These are phyloP conservation scores for Basileuterus tristriatus DNA, from an alignment of 2,797 vertebrate species.

Conservation along the genomic window DNA sequence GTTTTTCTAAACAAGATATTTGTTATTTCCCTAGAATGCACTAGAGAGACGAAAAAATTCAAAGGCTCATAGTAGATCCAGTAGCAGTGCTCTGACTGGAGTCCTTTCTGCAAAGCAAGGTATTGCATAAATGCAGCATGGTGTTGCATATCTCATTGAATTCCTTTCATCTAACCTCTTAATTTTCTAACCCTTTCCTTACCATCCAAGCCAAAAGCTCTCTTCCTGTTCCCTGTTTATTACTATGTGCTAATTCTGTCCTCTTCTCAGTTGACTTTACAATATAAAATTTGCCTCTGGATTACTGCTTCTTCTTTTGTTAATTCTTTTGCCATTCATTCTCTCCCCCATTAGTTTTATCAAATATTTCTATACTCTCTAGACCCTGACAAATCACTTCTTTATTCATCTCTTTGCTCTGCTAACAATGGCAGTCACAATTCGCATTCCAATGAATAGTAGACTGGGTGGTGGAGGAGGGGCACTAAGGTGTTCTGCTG, in stretches of 20 bases:
- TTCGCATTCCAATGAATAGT: neutral
- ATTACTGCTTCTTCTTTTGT: neutral
- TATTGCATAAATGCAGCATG: constrained; percentile 53
- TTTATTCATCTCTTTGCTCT: constrained; percentile 19
- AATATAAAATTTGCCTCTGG: neutral
- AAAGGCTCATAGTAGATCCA: constrained; percentile 83
- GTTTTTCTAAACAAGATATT: constrained; percentile 7
- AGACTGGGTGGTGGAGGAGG: neutral
- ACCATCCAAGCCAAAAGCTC: neutral
- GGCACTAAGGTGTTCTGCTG: neutral
- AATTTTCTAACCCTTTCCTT: neutral
- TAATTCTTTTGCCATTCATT: constrained; percentile 1
- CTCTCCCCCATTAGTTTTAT: neutral
- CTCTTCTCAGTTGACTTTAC: neutral
- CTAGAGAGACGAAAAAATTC: constrained; percentile 92
- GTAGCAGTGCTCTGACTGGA: constrained; percentile 91
- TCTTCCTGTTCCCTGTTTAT: neutral
- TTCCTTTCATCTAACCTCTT: neutral
- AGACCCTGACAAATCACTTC: constrained; percentile 14
- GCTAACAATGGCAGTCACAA: neutral
- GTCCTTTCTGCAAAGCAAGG: constrained; percentile 98
- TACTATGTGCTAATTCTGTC: neutral
- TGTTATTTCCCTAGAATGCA: constrained; percentile 83
- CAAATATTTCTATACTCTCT: neutral
- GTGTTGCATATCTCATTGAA: neutral